Base-by-base conservation (phyloP, 2,797 vertebrate species). In the Chaunax sp. region DNA sequence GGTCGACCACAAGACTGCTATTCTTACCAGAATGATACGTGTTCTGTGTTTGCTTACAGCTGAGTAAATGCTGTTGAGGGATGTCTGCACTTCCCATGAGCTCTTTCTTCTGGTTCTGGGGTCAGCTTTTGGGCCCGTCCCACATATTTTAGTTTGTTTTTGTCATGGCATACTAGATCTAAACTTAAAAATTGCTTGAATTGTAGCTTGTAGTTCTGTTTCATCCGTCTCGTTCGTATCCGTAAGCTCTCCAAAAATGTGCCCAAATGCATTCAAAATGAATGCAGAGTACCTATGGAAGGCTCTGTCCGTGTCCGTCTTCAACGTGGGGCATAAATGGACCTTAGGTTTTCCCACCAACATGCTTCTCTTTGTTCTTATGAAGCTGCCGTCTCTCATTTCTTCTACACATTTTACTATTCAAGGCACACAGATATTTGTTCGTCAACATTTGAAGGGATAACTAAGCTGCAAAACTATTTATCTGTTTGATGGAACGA, bases 11-110 rank as follows among this genome's bases (percentile, higher is more conserved):
- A 90, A 45, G 63, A 64, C 72, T 86, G 75, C 82, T 92, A 82
- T 88, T 89, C 87, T 87, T 87, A 88, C 88, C 75, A 83, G 70
- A 83, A 84, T 82, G 80, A 75, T 69, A 80, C 83, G 80, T 81
- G 78, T 69, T 47, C 75, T 70, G 80, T 66, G 61, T 88, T 78
- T 74, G 50, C 82, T 75, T 78, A 82, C 89, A 89, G 90, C 90
- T 88, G 90, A 86, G 81, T 88, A 91, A 93, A 92, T 89, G 84
- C 64, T 37, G 72, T 56, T 25, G 71, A 75, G 67, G 78, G 75
- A 76, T 65, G 66, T 79, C 74, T 67, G 75, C 59, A 62, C 71
- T 80, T 88, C 78, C 76, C 65, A 50, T 25, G 49, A 69, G 78
- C 37, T 64, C 35, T 63, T 6, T 59, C 30, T 41, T 46, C 61